These are phyloP conservation scores for Ischnura elegans DNA, from an alignment of 2,888 invertebrate species.

Conservation along the genomic window DNA sequence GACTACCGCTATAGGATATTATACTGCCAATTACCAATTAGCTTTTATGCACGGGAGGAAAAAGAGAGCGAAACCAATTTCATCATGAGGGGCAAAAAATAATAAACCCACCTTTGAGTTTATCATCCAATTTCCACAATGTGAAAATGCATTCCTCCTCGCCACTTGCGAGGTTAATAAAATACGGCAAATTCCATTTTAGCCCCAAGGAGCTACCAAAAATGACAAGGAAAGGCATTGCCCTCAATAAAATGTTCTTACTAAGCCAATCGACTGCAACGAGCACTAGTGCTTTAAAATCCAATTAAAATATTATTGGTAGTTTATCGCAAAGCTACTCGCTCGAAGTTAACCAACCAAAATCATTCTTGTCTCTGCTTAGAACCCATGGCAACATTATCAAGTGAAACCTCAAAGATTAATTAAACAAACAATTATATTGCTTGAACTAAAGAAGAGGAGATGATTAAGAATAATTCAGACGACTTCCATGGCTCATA, in stretches of 20 bases:
- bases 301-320: neutral
- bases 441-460: too few relatives aligned
- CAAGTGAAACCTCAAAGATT: too few relatives aligned
- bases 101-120: neutral
- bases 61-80: neutral
- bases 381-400: too few relatives aligned
- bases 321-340: neutral
- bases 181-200: too few relatives aligned
- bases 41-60: neutral
- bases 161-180: neutral
- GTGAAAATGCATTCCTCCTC: neutral
- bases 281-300: neutral
- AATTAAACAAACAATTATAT: too few relatives aligned
- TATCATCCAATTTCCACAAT: neutral
- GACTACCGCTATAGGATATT: neutral
- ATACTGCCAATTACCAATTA: too few relatives aligned
- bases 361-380: neutral
- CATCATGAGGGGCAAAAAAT: neutral
- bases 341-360: neutral
- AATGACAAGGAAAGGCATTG: neutral
- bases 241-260: neutral
- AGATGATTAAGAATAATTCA: too few relatives aligned
- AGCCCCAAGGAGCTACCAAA: too few relatives aligned
- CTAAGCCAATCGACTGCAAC: neutral
- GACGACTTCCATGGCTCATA: too few relatives aligned